Conservation (phyloP, 37 sponge, comb jelly and placozoan genomes). For the Cliona cf. orientalis region DNA sequence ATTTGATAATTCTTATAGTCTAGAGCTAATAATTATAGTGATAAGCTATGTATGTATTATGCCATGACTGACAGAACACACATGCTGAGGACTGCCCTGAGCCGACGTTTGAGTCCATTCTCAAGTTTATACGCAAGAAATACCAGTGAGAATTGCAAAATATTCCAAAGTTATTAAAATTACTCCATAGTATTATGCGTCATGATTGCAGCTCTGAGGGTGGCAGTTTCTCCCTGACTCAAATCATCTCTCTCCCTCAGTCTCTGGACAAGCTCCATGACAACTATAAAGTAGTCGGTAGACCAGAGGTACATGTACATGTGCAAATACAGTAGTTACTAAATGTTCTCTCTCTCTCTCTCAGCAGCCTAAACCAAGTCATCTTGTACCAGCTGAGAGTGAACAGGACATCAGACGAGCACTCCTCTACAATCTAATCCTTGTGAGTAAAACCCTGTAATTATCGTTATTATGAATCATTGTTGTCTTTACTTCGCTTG, state of each 20-base stretch:
- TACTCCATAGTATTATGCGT: background rate
- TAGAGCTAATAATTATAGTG: too few species aligned
- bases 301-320: background rate
- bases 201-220: slow-evolving; percentile 1
- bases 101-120: slow-evolving; percentile 10
- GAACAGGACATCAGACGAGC: slow-evolving; percentile 3
- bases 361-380: too few species aligned
- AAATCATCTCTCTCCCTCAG: slow-evolving; percentile 4
- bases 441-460: background rate
- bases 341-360: too few species aligned
- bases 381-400: background rate
- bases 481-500: background rate
- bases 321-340: background rate
- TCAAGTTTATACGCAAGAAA: slow-evolving; percentile 22
- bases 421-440: slow-evolving; percentile 10
- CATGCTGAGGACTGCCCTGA: slow-evolving; percentile 14
- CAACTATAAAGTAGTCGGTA: slow-evolving; percentile 31
- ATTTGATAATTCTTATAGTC: background rate
- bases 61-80: slow-evolving; percentile 18
- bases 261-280: slow-evolving; percentile 23
- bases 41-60: background rate
- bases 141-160: background rate
- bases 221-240: background rate
- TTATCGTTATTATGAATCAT: background rate
- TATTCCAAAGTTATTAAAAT: background rate